These are phyloP conservation scores for Periphyllus acericola DNA, from an alignment of 2,888 invertebrate species.

Conservation along the genomic window DNA sequence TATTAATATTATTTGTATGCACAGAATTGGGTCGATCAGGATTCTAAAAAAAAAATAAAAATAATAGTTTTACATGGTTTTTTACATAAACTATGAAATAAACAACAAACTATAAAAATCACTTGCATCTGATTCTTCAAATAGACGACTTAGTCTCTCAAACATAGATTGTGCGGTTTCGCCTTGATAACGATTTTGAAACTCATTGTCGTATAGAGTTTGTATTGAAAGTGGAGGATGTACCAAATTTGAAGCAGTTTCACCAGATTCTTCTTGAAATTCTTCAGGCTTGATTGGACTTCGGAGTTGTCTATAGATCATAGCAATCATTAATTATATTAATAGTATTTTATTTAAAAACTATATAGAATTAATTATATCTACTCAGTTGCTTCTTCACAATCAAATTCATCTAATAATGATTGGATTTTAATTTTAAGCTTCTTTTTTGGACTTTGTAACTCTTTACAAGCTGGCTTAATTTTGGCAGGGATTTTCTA, in stretches of 20 bases:
- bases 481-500: conserved; percentile 45
- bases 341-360: neutral
- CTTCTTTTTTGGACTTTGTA: conserved; percentile 39
- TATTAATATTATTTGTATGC: neutral
- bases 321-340: neutral
- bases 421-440: conserved; percentile 57
- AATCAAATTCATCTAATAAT: conserved; percentile 51
- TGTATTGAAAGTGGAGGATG: conserved; percentile 33
- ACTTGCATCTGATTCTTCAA: conserved; percentile 52
- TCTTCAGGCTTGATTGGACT: conserved; percentile 11
- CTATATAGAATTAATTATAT: neutral
- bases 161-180: conserved; percentile 58
- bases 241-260: conserved; percentile 29
- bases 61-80: neutral
- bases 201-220: conserved; percentile 37
- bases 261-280: conserved; percentile 1
- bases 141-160: conserved; percentile 50
- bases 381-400: conserved; percentile 40
- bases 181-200: conserved; percentile 49
- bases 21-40: neutral
- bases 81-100: neutral
- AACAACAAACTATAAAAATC: neutral
- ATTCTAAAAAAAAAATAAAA: conserved; percentile 19
- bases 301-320: neutral
- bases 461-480: conserved; percentile 35